These are phyloP conservation scores for Arizona elegans DNA, from an alignment of 2,113 vertebrate genomes.

Conservation along the genomic window DNA sequence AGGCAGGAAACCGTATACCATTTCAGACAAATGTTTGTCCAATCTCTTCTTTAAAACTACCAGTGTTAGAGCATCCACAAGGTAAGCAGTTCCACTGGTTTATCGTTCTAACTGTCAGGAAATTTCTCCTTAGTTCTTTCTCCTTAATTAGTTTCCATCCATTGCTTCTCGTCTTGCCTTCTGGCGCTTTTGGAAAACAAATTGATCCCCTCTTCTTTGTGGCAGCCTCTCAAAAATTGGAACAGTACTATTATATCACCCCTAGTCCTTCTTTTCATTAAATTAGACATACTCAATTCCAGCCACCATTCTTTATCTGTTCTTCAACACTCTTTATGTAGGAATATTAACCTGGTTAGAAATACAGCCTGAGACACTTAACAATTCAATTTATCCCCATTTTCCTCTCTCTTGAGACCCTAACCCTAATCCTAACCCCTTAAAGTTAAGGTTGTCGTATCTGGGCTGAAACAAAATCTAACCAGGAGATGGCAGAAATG, in stretches of 20 bases:
- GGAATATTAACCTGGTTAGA: not conserved
- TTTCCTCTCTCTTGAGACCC: not conserved
- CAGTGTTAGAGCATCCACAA: not conserved
- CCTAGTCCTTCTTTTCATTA: not conserved
- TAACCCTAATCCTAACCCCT: not conserved
- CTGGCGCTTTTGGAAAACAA: not conserved
- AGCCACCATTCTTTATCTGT: not conserved
- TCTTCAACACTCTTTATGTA: no score
- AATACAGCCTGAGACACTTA: not conserved
- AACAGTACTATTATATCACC: not conserved
- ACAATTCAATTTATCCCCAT: not conserved
- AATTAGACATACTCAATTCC: not conserved
- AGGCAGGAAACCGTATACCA: not conserved
- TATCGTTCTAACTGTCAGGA: not conserved
- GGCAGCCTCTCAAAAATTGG: not conserved
- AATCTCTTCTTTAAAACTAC: not conserved
- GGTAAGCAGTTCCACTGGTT: not conserved
- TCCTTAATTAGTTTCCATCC: not conserved
- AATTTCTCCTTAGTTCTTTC: not conserved
- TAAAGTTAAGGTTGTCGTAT: not conserved
- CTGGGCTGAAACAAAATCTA: not conserved
- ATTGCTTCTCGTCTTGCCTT: not conserved
- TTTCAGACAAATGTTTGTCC: not conserved
- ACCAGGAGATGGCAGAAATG: not conserved
- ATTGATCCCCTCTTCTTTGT: not conserved